Base-by-base conservation (phyloP, 2,113 vertebrate genomes). In the Hiodon alosoides region DNA sequence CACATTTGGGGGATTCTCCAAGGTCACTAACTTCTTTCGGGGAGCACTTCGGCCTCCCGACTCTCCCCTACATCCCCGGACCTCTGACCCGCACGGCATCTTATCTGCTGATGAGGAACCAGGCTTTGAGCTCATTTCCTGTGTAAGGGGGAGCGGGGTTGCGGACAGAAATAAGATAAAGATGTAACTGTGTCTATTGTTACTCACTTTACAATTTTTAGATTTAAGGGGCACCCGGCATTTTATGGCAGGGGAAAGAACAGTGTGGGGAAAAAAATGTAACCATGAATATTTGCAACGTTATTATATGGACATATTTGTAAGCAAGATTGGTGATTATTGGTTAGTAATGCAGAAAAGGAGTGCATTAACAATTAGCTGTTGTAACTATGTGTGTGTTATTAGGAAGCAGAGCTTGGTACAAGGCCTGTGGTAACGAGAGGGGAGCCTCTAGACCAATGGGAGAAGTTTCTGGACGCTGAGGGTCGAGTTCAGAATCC, bases 1-100 rank as follows among this genome's bases (percentile, higher is more conserved):
- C 8, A 96, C 95, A 0, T 95, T 96, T 2, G 93, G 95, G 2
- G 92, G 95, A 5, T 96, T 97, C 81, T 96, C 95, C 79, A 94
- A 94, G 69, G 95, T 97, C 79, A 97, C 95, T 54, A 97, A 94
- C 77, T 96, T 96, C 85, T 95, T 97, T 81, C 87, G 89, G 8
- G 95, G 90, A 2, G 93, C 95, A 0, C 84, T 97, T n/a, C 89
- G 90, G 46, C 93, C 90, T 0, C 94, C 92, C 0, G 93, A 94
- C 0, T 89, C 89, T 0, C 50, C 85, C 0, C 8, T 73, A n/a
- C 81, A 89, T 3, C 73, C 72, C 0, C 82, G 83, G 68, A 2
- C 76, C 48, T 0, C 80, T 50, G 74, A 87, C 73, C 75, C 85
- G 0, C 4, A 79, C 64, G 1, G 79, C 68, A 84, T 82, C 0